phyloP scores from a whole-genome alignment of 2,113 vertebrate genomes.

The Entomyzon cyanotis region DNA sequence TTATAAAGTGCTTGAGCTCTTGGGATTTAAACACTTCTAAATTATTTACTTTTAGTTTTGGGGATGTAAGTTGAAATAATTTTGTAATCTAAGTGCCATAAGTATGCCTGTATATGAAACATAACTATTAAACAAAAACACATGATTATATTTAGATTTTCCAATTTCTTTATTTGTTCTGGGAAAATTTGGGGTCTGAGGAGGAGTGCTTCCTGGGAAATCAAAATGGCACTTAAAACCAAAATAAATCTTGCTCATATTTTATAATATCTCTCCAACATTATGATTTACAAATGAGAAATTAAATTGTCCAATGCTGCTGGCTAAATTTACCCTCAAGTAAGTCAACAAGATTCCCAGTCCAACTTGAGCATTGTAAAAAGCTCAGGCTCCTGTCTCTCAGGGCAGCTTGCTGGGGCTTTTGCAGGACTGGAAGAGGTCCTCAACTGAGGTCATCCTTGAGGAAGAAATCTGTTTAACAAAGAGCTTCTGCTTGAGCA shows the following conservation, averaged over 20 bases:
- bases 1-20: not conserved
- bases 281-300: not conserved
- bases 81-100: not conserved
- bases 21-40: not conserved
- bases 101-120: not conserved
- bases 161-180: not conserved
- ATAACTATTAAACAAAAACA: not conserved
- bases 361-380: not conserved
- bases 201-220: not conserved
- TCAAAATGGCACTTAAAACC: not conserved
- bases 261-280: not conserved
- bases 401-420: not conserved
- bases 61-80: not conserved
- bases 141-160: not conserved
- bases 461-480: not conserved
- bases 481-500: not conserved
- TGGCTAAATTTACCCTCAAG: not conserved
- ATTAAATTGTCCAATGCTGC: not conserved
- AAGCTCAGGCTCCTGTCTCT: not conserved
- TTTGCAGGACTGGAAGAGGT: not conserved
- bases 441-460: not conserved
- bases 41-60: not conserved
- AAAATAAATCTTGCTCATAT: not conserved
- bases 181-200: not conserved
- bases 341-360: not conserved